These are phyloP conservation scores for Dione juno DNA, from an alignment of 2,888 invertebrate genomes.

Conservation along the genomic window DNA sequence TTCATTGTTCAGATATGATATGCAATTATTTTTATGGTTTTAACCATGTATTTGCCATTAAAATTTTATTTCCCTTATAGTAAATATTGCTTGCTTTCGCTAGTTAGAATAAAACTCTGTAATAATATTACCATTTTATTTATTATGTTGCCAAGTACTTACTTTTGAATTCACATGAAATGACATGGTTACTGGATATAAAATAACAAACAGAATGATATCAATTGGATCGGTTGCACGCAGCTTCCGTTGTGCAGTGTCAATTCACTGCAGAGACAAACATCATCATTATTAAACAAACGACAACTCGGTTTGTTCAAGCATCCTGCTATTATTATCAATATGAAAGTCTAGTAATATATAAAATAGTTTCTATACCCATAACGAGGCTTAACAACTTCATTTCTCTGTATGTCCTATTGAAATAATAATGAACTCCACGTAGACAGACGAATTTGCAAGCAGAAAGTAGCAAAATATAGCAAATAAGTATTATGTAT, in stretches of 20 bases:
- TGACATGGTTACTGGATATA: constrained; percentile 31
- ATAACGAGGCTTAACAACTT: no score
- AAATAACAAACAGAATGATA: constrained; percentile 34
- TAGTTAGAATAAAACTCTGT: background rate
- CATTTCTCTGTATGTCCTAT: no score
- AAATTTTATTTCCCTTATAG: background rate
- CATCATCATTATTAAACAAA: constrained; percentile 42
- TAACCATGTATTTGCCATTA: constrained; percentile 34
- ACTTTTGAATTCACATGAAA: constrained; percentile 15
- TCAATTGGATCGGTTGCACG: constrained; percentile 45
- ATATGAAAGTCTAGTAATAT: background rate
- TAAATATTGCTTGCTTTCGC: background rate
- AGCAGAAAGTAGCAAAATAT: no score
- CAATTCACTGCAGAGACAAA: constrained; percentile 48
- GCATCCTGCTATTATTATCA: constrained; percentile 5
- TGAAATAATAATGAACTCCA: no score
- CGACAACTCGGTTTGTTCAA: background rate
- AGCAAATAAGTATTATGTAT: no score
- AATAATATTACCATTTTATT: background rate
- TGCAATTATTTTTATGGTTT: constrained; percentile 50
- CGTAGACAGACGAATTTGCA: no score
- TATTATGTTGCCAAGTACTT: background rate
- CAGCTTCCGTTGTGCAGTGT: constrained; percentile 42
- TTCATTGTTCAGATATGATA: constrained; percentile 54
- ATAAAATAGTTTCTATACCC: background rate